phyloP scores from a whole-genome alignment of 2,113 vertebrate genomes.

The Tupaia chinensis region DNA sequence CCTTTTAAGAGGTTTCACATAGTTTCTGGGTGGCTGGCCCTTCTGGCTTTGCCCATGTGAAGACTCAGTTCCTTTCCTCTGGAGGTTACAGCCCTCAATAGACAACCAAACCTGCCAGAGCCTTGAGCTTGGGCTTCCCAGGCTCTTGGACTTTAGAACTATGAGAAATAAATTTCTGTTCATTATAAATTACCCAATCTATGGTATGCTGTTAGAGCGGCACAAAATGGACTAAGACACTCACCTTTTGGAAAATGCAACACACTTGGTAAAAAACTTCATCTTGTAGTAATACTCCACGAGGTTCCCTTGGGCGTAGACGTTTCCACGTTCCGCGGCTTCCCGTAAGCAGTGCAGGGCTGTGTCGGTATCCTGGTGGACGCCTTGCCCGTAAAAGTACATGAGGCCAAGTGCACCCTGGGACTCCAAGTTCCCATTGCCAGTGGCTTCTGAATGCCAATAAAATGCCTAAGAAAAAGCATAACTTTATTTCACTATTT shows the following conservation, averaged over 20 bases:
- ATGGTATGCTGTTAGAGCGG: not conserved
- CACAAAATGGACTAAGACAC: not conserved
- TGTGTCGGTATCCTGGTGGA: conserved; percentile 76
- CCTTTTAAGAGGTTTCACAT: not conserved
- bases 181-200: not conserved
- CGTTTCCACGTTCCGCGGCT: conserved; percentile 88
- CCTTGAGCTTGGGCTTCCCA: not conserved
- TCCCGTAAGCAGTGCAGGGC: conserved; percentile 87
- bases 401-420: conserved; percentile 90
- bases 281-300: conserved; percentile 89
- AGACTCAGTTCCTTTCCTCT: not conserved
- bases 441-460: conserved; percentile 92
- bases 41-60: not conserved
- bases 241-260: conserved; percentile 88
- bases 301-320: conserved; percentile 90
- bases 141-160: not conserved
- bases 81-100: not conserved
- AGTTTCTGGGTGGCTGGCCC: not conserved
- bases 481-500: not conserved
- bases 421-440: conserved; percentile 92
- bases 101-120: not conserved
- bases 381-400: conserved; percentile 90
- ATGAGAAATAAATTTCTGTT: not conserved
- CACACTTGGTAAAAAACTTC: conserved; percentile 89
- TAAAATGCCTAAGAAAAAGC: conserved; percentile 88